A percentile compares a stretch with the other conserved stretches of the same genome.
phyloP scores from a whole-genome alignment of 1,140 invertebrate species.

The Ceratoteleas bidentatus region DNA sequence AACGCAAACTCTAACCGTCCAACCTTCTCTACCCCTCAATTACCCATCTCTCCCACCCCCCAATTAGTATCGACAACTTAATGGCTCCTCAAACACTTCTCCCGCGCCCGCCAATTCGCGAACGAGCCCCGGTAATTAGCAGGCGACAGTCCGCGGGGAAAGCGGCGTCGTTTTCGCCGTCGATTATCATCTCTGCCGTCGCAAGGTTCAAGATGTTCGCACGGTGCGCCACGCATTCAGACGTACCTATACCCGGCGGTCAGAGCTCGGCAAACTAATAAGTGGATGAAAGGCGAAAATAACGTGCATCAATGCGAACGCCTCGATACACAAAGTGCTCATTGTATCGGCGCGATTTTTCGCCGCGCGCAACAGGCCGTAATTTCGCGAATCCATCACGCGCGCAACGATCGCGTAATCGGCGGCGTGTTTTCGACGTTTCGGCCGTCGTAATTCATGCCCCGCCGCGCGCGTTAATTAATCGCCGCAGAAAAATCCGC shows the following conservation, averaged over 20 bases:
- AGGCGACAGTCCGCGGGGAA: conserved; percentile 56
- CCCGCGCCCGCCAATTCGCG: no score
- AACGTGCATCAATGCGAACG: conserved; percentile 41
- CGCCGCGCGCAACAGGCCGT: conserved; percentile 15
- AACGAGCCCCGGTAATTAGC: conserved; percentile 36
- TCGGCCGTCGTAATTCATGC: no score
- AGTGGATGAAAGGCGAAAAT: conserved; percentile 57
- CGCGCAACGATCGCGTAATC: conserved; percentile 28
- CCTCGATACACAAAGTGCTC: conserved; percentile 39
- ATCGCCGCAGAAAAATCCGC: conserved; percentile 21
- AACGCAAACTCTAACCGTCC: no score
- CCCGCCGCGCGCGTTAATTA: conserved; percentile 21
- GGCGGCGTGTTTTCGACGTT: conserved; percentile 17
- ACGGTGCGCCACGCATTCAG: conserved; percentile 63
- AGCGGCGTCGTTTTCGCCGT: conserved; percentile 44
- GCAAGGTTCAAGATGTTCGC: conserved; percentile 69
- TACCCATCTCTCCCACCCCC: no score
- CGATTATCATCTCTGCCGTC: conserved; percentile 57
- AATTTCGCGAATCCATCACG: conserved; percentile 43
- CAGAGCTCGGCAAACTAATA: conserved; percentile 56
- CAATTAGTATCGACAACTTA: no score
- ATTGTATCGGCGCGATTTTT: conserved; percentile 17
- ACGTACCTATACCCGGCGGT: conserved; percentile 49
- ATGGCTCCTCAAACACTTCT: no score
- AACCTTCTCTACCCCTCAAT: no score